A percentile compares a stretch with the other conserved stretches of the same genome.
Evolutionary conservation across 1,140 invertebrate genomes (phyloP).

Genomic region (Drosophila navojoa): DNA sequence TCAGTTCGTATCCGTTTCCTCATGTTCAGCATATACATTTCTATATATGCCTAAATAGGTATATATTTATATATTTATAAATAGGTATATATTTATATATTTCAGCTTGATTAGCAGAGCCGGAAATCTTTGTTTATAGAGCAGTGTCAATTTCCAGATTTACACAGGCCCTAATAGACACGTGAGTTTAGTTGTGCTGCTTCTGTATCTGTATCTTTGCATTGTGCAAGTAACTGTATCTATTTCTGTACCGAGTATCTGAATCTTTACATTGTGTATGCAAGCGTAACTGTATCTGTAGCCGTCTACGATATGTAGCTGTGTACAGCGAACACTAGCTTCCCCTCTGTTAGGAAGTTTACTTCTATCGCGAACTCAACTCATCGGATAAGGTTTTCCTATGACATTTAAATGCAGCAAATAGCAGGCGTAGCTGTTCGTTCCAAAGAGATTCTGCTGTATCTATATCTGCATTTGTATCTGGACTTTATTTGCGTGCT

Average conservation of each 20-base stretch:
- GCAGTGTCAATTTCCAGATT: conserved; percentile 23
- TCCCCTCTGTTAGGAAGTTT: no score
- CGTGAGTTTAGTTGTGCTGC: background rate
- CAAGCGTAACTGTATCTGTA: background rate
- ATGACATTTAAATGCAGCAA: no score
- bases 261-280: conserved; percentile 1
- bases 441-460: background rate
- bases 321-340: background rate
- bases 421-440: background rate
- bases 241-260: background rate
- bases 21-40: background rate
- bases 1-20: conserved; percentile 14
- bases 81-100: conserved; percentile 1
- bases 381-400: background rate
- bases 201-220: background rate
- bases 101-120: conserved; percentile 12
- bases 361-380: background rate
- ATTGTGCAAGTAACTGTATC: conserved; percentile 10
- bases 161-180: background rate
- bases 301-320: background rate
- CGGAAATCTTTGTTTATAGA: conserved; percentile 34
- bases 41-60: background rate
- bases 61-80: background rate
- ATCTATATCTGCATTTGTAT: background rate
- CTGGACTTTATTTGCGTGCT: conserved; percentile 13